Base-by-base conservation (phyloP, 1,140 invertebrate genomes). In the Coptotermes formosanus region DNA sequence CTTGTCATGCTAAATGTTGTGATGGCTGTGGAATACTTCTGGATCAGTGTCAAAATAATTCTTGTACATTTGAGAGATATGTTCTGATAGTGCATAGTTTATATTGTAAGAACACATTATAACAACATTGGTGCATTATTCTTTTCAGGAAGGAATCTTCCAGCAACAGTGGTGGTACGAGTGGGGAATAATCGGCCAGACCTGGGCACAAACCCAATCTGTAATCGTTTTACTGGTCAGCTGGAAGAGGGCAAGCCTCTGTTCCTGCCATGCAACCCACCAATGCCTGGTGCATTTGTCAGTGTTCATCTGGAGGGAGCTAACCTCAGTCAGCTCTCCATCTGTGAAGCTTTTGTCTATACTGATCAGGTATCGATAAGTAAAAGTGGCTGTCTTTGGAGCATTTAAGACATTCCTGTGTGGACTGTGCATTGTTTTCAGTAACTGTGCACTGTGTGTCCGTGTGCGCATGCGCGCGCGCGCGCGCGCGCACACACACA, bases 131-230 rank as follows among this genome's bases (percentile, higher is more conserved):
- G 19, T 21, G 6, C 30, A 1, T 2, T 30, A 38, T 82, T 12
- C 44, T 43, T 85, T 89, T 14, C 88, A 94, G 93, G 93, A 48
- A 92, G 93, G 84, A 94, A 93, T 87, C 93, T 95, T 89, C 95
- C 95, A 38, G 97, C 97, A 0, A 97, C 96, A 0, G 96, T 98
- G 86, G 94, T 97, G 32, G 97, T 98, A 0, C 93, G 97, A 59
- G 97, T 98, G 14, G 97, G 97, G 82, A 98, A 98, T 92, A 98
- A 97, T 90, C 93, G 97, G n/a, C 97, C 97, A 1, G 97, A 98
- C 91, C 91, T 98, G 82, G 97, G 96, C 84, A 97, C 96, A 3
- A 98, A 98, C 92, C 97, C 97, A 1, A 95, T 98, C 87, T 98
- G 97, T 91, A 98, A 98, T 91, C 94, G 96, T 44, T 98, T 97